These are phyloP conservation scores for Aplysina aerophoba DNA, from an alignment of 37 sponge, comb jelly and placozoan genomes.

Conservation along the genomic window DNA sequence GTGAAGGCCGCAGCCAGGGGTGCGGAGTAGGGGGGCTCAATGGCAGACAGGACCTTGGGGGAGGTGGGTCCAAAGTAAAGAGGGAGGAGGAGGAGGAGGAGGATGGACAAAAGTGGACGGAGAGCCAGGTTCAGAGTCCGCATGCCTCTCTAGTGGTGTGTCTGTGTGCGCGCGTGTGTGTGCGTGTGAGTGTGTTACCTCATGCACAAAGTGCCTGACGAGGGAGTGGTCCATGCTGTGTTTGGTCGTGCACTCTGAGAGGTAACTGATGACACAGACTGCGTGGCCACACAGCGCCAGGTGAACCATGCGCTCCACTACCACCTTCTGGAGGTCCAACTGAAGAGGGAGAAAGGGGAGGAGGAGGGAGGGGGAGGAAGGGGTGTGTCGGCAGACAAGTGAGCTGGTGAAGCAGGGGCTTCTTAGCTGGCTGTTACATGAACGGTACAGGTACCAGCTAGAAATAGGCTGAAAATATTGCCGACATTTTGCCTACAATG, in stretches of 20 bases:
- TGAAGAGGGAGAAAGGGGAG: not conserved
- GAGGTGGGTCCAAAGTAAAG: no score
- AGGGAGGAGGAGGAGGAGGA: no score
- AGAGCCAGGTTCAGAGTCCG: constrained; percentile 70
- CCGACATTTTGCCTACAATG: no score
- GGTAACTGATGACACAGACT: constrained; percentile 29
- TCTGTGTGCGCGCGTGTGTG: not conserved
- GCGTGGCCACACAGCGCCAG: constrained; percentile 86
- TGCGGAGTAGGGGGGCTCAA: constrained; percentile 75
- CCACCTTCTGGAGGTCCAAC: constrained; percentile 73
- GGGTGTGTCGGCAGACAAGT: no score
- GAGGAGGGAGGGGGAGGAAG: no score
- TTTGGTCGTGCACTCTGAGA: constrained; percentile 52
- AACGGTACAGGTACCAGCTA: no score
- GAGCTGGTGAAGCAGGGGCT: no score
- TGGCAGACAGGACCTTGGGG: constrained; percentile 67
- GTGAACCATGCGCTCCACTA: constrained; percentile 83
- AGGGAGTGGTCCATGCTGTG: constrained; percentile 81
- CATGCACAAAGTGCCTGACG: constrained; percentile 86
- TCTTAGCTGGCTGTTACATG: no score
- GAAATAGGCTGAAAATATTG: no score
- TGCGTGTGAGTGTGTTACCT: constrained; percentile 42
- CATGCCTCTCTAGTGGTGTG: not conserved
- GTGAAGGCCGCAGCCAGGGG: constrained; percentile 58
- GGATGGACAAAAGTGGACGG: constrained; percentile 11